phyloP scores from a whole-genome alignment of 92 coral and sea anemone species.

The Pocillopora meandrina region DNA sequence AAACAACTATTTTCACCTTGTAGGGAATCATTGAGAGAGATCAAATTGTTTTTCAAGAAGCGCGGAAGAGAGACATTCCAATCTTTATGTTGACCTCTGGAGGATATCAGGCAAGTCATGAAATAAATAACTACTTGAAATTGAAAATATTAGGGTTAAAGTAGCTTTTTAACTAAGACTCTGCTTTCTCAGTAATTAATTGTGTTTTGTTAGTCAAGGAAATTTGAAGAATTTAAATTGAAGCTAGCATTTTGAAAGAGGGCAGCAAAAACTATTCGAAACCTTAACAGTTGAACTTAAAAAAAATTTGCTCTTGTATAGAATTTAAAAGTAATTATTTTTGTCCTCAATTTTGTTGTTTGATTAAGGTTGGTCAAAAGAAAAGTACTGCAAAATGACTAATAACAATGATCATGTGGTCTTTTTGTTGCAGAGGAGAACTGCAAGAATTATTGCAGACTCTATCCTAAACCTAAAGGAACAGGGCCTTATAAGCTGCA shows the following conservation, averaged over 20 bases:
- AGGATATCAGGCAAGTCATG: constrained; percentile 85
- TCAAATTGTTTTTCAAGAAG: constrained; percentile 87
- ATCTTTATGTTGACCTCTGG: constrained; percentile 97
- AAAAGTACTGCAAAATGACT: too few relatives aligned
- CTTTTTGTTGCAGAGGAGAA: constrained; percentile 60
- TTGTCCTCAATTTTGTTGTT: too few relatives aligned
- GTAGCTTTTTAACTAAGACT: too few relatives aligned
- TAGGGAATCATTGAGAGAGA: constrained; percentile 97
- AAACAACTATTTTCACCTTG: neutral
- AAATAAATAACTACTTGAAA: neutral
- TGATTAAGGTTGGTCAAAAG: too few relatives aligned
- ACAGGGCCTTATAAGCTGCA: constrained; percentile 75
- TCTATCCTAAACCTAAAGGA: constrained; percentile 84
- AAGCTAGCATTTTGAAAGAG: neutral
- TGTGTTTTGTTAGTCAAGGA: too few relatives aligned
- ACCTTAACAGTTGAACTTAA: neutral
- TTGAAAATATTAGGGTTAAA: too few relatives aligned
- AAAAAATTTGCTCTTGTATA: too few relatives aligned
- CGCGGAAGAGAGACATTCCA: constrained; percentile 74
- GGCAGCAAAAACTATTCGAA: neutral
- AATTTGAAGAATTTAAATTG: neutral
- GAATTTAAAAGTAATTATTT: too few relatives aligned
- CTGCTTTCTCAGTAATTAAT: too few relatives aligned
- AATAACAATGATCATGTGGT: neutral
- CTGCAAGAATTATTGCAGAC: constrained; percentile 94